Conservation (phyloP, 2,888 invertebrate species). For the Trachelus troglodyta region DNA sequence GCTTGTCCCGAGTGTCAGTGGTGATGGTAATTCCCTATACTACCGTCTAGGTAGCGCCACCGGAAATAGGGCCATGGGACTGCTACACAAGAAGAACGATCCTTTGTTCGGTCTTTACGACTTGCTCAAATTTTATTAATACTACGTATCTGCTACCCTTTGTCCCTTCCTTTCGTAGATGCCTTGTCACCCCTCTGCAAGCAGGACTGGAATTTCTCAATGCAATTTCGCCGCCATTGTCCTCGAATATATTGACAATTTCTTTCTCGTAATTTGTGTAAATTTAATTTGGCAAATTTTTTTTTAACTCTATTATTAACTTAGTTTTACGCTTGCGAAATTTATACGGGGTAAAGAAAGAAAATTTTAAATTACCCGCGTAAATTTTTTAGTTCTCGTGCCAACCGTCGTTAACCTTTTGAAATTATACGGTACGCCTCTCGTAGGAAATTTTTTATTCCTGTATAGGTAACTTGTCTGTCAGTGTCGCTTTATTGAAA, state of each 20-base stretch:
- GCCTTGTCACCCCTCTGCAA: neutral
- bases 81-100: neutral
- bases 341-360: neutral
- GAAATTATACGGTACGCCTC: neutral
- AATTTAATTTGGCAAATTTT: neutral
- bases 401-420: neutral
- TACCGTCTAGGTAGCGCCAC: neutral
- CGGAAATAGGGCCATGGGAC: neutral
- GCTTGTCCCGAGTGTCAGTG: neutral
- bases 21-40: neutral
- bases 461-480: neutral
- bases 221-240: neutral
- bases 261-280: neutral
- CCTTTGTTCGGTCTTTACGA: neutral
- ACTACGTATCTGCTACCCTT: neutral
- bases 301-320: too few relatives aligned
- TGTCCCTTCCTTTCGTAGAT: neutral
- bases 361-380: neutral
- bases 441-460: neutral
- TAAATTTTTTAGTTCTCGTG: neutral
- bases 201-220: neutral
- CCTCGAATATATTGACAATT: neutral
- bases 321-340: too few relatives aligned
- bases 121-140: neutral
- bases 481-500: neutral